phyloP scores from a whole-genome alignment of 2,113 vertebrate species.

The Platycercus adscitus region DNA sequence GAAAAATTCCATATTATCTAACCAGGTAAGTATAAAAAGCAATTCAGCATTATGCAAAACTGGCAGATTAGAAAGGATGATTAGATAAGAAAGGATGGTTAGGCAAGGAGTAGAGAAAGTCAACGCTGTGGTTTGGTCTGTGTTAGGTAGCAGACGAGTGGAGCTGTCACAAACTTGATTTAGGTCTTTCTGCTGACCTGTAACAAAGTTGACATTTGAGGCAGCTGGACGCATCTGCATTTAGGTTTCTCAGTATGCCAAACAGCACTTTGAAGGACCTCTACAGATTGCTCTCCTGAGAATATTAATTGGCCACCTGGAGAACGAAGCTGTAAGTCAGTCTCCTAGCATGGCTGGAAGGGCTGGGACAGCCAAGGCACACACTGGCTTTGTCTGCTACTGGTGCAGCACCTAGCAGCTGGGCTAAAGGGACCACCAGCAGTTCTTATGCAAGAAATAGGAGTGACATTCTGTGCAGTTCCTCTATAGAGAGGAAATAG shows the following conservation, averaged over 20 bases:
- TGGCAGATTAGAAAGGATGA: neutral
- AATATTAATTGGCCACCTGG: neutral
- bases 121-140: neutral
- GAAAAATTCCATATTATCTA: constrained; percentile 62
- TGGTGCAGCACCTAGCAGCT: neutral
- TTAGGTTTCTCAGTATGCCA: neutral
- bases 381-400: neutral
- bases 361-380: neutral
- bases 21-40: constrained; percentile 23
- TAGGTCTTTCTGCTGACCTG: neutral
- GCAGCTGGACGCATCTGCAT: neutral
- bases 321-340: neutral
- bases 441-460: neutral
- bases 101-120: neutral
- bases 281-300: neutral
- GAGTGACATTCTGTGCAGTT: neutral
- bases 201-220: neutral
- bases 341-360: neutral
- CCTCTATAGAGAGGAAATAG: neutral
- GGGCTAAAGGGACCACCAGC: neutral
- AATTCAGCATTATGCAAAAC: constrained; percentile 39
- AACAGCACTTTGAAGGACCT: neutral
- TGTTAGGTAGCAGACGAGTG: neutral
- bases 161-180: neutral
- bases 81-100: neutral